Evolutionary conservation across 2,888 invertebrate species (phyloP).

Genomic region (Sympetrum striolatum): DNA sequence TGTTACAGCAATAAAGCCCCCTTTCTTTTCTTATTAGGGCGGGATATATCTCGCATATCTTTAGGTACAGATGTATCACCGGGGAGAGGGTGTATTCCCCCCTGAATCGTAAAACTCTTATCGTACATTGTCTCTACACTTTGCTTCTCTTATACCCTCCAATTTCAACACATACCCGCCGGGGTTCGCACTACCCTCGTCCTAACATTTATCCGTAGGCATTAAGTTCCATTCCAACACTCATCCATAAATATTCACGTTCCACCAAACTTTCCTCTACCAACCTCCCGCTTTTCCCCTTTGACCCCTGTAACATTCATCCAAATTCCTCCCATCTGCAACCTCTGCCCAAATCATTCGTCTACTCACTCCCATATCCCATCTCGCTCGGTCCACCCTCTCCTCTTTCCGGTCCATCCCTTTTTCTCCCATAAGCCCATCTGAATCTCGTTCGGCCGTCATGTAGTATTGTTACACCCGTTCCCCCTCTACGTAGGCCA

Average conservation of each 20-base stretch:
- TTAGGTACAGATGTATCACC: too few relatives aligned
- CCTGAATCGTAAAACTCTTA: not conserved
- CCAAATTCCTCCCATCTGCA: not conserved
- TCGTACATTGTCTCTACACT: not conserved
- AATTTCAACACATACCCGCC: not conserved
- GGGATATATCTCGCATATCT: too few relatives aligned
- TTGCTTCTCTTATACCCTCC: not conserved
- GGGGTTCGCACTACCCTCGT: not conserved
- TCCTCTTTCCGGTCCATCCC: not conserved
- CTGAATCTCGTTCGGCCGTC: not conserved
- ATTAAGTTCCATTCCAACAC: not conserved
- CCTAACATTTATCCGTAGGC: not conserved
- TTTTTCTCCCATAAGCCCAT: not conserved
- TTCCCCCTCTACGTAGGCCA: not conserved
- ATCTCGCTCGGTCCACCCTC: not conserved
- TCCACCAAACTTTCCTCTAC: not conserved
- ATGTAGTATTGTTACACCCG: not conserved
- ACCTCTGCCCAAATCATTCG: conserved; percentile 1
- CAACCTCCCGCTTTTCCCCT: not conserved
- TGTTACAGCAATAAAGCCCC: too few relatives aligned
- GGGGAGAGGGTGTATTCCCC: too few relatives aligned
- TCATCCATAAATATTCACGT: conserved; percentile 14
- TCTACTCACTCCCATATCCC: not conserved
- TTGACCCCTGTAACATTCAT: not conserved
- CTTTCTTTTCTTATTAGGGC: too few relatives aligned